phyloP scores from a whole-genome alignment of 2,888 invertebrate species.

The Cantharis nigra region DNA sequence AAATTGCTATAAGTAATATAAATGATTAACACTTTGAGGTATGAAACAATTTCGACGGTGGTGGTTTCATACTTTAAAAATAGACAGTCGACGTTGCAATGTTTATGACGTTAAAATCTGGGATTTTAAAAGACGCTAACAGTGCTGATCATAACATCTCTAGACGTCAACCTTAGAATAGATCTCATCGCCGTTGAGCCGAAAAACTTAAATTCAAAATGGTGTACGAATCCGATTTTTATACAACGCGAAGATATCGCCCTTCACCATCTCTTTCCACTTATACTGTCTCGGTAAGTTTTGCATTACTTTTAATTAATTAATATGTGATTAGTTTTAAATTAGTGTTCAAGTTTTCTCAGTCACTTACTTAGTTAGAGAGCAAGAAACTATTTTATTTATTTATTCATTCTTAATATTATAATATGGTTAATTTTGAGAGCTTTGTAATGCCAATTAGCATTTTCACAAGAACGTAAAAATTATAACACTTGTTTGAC shows the following conservation, averaged over 20 bases:
- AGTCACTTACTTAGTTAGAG: not conserved
- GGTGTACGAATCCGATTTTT: conserved; percentile 93
- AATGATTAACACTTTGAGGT: conserved; percentile 5
- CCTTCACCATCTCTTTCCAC: conserved; percentile 70
- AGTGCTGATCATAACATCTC: conserved; percentile 49
- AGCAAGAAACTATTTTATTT: conserved; percentile 4
- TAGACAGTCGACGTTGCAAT: conserved; percentile 30
- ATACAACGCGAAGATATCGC: conserved; percentile 84
- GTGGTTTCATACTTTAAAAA: conserved; percentile 25
- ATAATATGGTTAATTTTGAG: not conserved
- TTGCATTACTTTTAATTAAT: conserved; percentile 27
- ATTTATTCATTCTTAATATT: conserved; percentile 1
- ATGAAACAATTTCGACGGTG: conserved; percentile 12
- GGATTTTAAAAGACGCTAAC: conserved; percentile 39
- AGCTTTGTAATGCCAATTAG: not conserved
- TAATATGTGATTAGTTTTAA: conserved; percentile 6
- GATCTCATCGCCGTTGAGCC: conserved; percentile 29
- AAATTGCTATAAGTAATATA: conserved; percentile 8
- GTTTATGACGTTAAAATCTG: conserved; percentile 45
- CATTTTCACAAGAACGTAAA: not conserved
- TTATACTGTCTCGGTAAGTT: conserved; percentile 83
- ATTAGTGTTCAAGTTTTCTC: not conserved
- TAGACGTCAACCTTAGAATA: conserved; percentile 42
- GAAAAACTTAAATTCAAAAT: conserved; percentile 61
- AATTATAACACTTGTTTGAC: not conserved